Evolutionary conservation across 2,797 vertebrate species (phyloP).

Genomic region (Ctenopoma multispine): DNA sequence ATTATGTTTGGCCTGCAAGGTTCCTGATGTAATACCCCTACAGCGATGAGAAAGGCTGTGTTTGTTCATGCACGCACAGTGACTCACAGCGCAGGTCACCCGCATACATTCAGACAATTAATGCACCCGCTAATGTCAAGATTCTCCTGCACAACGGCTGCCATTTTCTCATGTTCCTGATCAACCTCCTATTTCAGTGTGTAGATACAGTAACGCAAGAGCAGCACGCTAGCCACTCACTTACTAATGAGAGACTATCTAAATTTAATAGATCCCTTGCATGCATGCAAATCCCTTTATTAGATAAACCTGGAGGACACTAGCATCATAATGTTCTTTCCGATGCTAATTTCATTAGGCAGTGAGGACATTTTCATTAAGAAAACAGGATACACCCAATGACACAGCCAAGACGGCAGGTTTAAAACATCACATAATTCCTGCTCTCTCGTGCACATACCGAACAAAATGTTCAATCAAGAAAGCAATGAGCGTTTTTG

Average conservation of each 20-base stretch:
- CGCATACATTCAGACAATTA: constrained; percentile 70
- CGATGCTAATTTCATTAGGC: constrained; percentile 65
- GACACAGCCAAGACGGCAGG: constrained; percentile 9
- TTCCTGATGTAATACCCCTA: constrained; percentile 59
- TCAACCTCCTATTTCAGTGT: constrained; percentile 38
- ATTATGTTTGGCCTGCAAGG: constrained; percentile 35
- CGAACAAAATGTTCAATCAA: not conserved
- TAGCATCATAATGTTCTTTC: constrained; percentile 53
- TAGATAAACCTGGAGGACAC: constrained; percentile 62
- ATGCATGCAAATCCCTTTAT: constrained; percentile 59
- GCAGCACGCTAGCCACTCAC: constrained; percentile 43
- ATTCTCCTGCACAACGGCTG: constrained; percentile 50
- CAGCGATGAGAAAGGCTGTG: constrained; percentile 42
- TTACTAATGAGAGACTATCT: constrained; percentile 60
- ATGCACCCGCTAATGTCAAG: constrained; percentile 51
- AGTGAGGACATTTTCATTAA: constrained; percentile 49
- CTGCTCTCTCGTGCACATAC: constrained; percentile 1
- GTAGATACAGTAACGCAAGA: constrained; percentile 35
- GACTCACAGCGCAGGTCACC: constrained; percentile 39
- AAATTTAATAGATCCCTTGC: constrained; percentile 53
- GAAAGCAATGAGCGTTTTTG: not conserved
- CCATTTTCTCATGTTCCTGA: constrained; percentile 43
- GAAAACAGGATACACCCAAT: constrained; percentile 10
- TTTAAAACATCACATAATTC: constrained; percentile 9
- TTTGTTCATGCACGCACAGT: constrained; percentile 62